Evolutionary conservation across 1,140 invertebrate species (phyloP).

Genomic region (Brachionus angularis): DNA sequence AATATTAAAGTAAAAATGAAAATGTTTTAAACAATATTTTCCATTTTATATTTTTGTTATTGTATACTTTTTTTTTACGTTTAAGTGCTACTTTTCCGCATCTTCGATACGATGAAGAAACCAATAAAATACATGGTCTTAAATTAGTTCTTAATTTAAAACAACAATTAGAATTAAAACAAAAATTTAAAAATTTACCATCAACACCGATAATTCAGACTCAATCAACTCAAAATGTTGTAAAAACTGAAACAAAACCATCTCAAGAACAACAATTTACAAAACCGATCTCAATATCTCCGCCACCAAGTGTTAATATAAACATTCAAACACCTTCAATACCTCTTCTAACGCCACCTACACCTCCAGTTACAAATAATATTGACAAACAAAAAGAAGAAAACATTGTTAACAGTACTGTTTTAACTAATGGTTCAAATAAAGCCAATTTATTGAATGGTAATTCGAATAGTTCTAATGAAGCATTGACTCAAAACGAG

Average conservation of each 20-base stretch:
- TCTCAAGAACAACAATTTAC: neutral
- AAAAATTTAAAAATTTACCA: constrained; percentile 5
- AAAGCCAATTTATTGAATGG: neutral
- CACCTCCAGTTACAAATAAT: neutral
- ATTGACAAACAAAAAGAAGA: neutral
- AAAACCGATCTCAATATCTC: neutral
- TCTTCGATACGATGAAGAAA: constrained; percentile 16
- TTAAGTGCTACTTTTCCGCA: constrained; percentile 31
- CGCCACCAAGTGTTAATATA: neutral
- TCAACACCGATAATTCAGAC: neutral
- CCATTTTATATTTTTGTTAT: neutral
- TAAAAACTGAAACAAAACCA: neutral
- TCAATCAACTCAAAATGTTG: neutral
- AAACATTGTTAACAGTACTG: too few relatives aligned
- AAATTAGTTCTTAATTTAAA: constrained; percentile 35
- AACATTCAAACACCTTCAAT: neutral
- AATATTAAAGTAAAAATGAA: constrained; percentile 39
- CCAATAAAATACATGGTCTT: constrained; percentile 32
- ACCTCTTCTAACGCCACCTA: constrained; percentile 23
- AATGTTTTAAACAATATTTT: neutral
- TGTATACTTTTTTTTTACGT: neutral
- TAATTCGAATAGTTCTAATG: neutral
- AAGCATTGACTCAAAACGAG: constrained; percentile 9
- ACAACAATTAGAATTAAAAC: constrained; percentile 24
- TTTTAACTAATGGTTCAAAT: neutral